Conservation (phyloP, 2,888 invertebrate species). For the Craniophora ligustri region DNA sequence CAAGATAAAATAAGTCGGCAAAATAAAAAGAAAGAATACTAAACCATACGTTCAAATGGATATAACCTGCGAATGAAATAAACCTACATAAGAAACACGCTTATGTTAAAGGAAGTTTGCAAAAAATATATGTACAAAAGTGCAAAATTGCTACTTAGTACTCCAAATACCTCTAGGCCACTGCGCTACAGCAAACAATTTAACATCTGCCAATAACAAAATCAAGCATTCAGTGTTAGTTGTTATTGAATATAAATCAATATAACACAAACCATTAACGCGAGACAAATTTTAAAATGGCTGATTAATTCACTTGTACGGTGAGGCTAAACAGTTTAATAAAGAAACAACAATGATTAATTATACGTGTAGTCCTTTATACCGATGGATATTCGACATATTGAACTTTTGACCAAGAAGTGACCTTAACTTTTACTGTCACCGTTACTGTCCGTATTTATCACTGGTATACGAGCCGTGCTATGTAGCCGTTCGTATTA, state of each 20-base stretch:
- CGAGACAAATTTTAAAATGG: constrained; percentile 34
- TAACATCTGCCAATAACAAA: constrained; percentile 10
- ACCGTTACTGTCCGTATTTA: constrained; percentile 54
- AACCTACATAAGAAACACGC: constrained; percentile 21
- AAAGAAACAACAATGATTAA: constrained; percentile 55
- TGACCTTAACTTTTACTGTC: constrained; percentile 62
- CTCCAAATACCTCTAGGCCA: neutral
- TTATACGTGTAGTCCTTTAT: constrained; percentile 52
- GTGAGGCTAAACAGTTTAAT: constrained; percentile 52
- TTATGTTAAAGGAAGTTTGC: constrained; percentile 23
- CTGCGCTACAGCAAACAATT: neutral
- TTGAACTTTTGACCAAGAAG: constrained; percentile 60
- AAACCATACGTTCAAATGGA: neutral
- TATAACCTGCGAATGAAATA: neutral
- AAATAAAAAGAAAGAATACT: neutral
- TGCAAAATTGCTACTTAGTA: constrained; percentile 7
- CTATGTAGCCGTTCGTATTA: constrained; percentile 38
- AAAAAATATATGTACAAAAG: constrained; percentile 13
- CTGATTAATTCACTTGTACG: constrained; percentile 35
- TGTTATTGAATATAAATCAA: constrained; percentile 16
- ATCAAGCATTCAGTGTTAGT: neutral
- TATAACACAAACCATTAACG: constrained; percentile 16
- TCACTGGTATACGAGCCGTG: constrained; percentile 33
- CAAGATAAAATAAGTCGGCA: neutral
- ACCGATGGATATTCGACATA: constrained; percentile 61